Percentiles rank a stretch among this genome's conserved stretches.
phyloP scores from a whole-genome alignment of 2,888 invertebrate genomes.

The Criorhina ranunculi region DNA sequence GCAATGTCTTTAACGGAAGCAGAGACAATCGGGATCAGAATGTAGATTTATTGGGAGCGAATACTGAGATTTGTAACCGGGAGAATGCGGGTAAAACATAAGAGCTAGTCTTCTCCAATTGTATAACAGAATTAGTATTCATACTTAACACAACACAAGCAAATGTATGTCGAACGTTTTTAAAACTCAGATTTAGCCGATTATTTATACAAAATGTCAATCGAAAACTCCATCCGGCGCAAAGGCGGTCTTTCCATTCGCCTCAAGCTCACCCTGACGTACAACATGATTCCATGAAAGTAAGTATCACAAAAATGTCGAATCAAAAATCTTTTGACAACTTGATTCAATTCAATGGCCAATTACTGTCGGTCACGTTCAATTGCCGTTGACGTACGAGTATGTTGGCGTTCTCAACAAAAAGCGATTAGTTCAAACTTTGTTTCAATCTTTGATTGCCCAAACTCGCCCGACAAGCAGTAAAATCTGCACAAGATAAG shows the following conservation, averaged over 20 bases:
- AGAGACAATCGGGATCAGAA: too few species aligned
- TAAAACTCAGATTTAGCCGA: background rate
- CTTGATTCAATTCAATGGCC: slow-evolving; percentile 74
- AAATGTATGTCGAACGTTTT: too few species aligned
- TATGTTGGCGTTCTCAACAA: slow-evolving; percentile 65
- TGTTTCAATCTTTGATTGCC: slow-evolving; percentile 58
- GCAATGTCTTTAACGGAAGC: too few species aligned
- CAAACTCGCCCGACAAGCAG: slow-evolving; percentile 12
- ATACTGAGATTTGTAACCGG: too few species aligned
- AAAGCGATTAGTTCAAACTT: slow-evolving; percentile 72
- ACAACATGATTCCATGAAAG: slow-evolving; percentile 65
- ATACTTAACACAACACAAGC: too few species aligned
- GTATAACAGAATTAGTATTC: too few species aligned
- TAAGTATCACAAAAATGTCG: slow-evolving; percentile 67
- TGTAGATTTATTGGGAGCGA: too few species aligned
- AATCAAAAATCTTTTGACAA: slow-evolving; percentile 68
- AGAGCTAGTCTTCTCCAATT: too few species aligned
- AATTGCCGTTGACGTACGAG: slow-evolving; percentile 60
- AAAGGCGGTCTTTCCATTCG: slow-evolving; percentile 47
- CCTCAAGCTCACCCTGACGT: slow-evolving; percentile 50
- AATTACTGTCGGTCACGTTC: slow-evolving; percentile 76
- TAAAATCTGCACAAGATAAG: slow-evolving; percentile 41
- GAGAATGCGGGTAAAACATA: too few species aligned
- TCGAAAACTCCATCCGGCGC: slow-evolving; percentile 26
- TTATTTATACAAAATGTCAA: slow-evolving; percentile 17